These are phyloP conservation scores for Semaprochilodus insignis DNA, from an alignment of 2,797 vertebrate genomes.

Conservation along the genomic window DNA sequence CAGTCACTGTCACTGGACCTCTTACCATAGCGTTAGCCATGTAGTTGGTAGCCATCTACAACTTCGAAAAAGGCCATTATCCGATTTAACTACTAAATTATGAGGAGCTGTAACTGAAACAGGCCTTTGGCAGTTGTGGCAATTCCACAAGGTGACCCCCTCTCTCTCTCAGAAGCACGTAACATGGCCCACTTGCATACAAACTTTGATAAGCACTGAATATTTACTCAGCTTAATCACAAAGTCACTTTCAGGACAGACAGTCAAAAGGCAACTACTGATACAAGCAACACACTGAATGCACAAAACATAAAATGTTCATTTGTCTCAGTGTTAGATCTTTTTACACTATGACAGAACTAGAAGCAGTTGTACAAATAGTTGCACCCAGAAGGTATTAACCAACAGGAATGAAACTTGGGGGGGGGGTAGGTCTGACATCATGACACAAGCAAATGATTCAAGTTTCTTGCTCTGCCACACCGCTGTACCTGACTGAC, in stretches of 20 bases:
- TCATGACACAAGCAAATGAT: too few relatives aligned
- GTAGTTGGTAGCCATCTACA: background rate
- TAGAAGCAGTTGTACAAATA: too few relatives aligned
- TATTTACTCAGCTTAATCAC: constrained; percentile 36
- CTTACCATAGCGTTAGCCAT: too few relatives aligned
- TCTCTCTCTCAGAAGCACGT: background rate
- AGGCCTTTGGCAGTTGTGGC: background rate
- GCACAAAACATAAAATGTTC: background rate
- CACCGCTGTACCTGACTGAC: too few relatives aligned
- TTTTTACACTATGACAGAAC: background rate
- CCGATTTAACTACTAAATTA: background rate
- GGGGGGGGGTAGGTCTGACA: too few relatives aligned
- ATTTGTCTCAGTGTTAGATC: background rate
- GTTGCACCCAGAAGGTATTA: too few relatives aligned
- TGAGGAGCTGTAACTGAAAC: background rate
- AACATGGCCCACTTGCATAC: background rate
- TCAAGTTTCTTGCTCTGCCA: too few relatives aligned
- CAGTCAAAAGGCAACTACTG: background rate
- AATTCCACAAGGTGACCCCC: constrained; percentile 23
- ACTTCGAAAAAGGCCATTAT: background rate
- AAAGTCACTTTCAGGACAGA: constrained; percentile 45
- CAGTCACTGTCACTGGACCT: background rate
- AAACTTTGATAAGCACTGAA: constrained; percentile 30
- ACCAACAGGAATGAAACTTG: too few relatives aligned
- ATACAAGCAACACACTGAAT: background rate